phyloP scores from a whole-genome alignment of 2,888 invertebrate species.

The Callyntrura sp. region DNA sequence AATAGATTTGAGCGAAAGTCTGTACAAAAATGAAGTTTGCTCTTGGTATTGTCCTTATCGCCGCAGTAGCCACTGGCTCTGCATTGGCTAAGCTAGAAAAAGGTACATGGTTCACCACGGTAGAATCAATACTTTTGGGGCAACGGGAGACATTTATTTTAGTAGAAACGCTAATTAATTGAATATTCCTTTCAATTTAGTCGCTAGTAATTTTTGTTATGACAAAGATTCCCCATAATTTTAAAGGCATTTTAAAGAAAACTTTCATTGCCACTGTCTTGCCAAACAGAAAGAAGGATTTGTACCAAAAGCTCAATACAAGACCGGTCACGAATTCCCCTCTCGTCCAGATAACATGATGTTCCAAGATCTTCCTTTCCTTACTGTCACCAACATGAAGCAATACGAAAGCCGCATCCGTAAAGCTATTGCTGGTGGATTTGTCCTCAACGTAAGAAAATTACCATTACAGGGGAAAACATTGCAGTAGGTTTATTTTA shows the following conservation, averaged over 20 bases:
- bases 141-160: conserved; percentile 7
- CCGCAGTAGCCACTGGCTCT: conserved; percentile 77
- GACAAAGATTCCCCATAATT: too few relatives aligned
- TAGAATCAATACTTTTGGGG: not conserved
- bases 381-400: conserved; percentile 83
- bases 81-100: conserved; percentile 54
- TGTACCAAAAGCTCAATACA: conserved; percentile 78
- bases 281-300: conserved; percentile 76
- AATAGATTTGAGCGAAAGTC: conserved; percentile 65
- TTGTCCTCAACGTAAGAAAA: conserved; percentile 84
- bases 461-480: not conserved
- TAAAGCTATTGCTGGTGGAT: conserved; percentile 88
- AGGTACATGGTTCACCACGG: not conserved
- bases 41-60: conserved; percentile 71
- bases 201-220: too few relatives aligned
- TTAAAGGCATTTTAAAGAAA: too few relatives aligned
- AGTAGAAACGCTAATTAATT: not conserved
- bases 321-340: conserved; percentile 80
- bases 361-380: conserved; percentile 83
- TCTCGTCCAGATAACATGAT: conserved; percentile 83
- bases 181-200: not conserved
- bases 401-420: conserved; percentile 87
- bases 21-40: conserved; percentile 77
- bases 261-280: too few relatives aligned
- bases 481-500: too few relatives aligned